A percentile compares a stretch with the other conserved stretches of the same genome.
Conservation (phyloP, 2,888 invertebrate genomes). For the Drosophila rubida region DNA sequence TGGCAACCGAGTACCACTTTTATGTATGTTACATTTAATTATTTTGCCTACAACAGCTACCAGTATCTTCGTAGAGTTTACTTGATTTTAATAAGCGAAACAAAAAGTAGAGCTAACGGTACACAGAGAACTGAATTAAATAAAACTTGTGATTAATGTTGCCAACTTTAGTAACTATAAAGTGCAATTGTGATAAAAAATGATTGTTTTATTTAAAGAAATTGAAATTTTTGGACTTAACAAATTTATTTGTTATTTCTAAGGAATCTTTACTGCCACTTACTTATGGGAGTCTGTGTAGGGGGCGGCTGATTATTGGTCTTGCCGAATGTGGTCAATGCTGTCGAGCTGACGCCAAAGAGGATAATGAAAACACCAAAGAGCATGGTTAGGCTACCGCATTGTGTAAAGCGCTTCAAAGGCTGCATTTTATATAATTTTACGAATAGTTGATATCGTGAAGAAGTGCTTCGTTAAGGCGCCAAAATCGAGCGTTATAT, state of each 20-base stretch:
- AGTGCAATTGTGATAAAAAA: too few species aligned
- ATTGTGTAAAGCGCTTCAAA: constrained; percentile 85
- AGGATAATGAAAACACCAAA: constrained; percentile 84
- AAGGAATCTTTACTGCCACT: constrained; percentile 63
- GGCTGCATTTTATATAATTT: constrained; percentile 82
- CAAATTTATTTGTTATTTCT: neutral
- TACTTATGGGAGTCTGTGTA: constrained; percentile 87
- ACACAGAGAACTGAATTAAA: too few species aligned
- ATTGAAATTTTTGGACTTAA: too few species aligned
- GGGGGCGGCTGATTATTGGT: constrained; percentile 87
- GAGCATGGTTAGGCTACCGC: constrained; percentile 85
- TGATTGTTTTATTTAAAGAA: too few species aligned
- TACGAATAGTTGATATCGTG: constrained; percentile 1
- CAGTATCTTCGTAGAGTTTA: too few species aligned
- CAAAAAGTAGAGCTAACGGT: too few species aligned
- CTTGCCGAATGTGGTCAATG: constrained; percentile 90
- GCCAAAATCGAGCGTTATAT: constrained; percentile 45
- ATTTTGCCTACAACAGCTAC: too few species aligned
- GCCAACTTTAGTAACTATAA: too few species aligned
- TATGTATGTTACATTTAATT: too few species aligned
- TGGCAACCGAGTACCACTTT: too few species aligned
- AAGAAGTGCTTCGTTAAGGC: constrained; percentile 8
- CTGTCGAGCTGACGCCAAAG: constrained; percentile 86
- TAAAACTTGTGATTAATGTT: too few species aligned
- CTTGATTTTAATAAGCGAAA: too few species aligned